Percentiles rank a stretch among this genome's conserved stretches.
These are phyloP conservation scores for Poeciliopsis prolifica DNA, from an alignment of 2,113 vertebrate species.

Conservation along the genomic window DNA sequence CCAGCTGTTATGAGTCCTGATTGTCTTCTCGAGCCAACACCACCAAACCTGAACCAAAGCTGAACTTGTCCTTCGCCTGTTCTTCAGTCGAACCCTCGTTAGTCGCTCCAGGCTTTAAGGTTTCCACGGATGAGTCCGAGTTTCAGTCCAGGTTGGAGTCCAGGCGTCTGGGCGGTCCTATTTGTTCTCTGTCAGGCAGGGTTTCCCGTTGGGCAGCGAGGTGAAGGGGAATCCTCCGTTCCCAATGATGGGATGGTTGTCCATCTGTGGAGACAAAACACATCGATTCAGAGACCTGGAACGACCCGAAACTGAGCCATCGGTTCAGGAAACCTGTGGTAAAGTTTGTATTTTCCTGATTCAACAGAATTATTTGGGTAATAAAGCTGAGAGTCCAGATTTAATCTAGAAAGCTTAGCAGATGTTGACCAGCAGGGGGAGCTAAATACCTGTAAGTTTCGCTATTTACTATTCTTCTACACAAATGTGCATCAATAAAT, in stretches of 20 bases:
- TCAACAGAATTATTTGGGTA: no score
- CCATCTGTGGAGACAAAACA: conserved; percentile 57
- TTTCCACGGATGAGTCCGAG: not conserved
- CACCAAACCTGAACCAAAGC: not conserved
- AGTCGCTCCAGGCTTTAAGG: conserved; percentile 8
- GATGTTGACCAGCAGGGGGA: not conserved
- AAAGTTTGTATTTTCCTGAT: no score
- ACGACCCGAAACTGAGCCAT: no score
- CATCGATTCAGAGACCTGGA: no score
- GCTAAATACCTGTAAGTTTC: not conserved
- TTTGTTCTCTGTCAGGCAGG: conserved; percentile 69
- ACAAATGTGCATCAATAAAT: no score
- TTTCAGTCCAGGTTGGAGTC: conserved; percentile 6
- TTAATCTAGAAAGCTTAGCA: not conserved
- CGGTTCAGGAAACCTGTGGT: no score
- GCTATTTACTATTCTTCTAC: no score
- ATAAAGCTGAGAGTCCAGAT: no score
- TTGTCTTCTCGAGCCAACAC: not conserved
- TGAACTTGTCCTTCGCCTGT: conserved; percentile 8
- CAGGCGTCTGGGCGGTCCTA: conserved; percentile 42
- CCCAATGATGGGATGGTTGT: conserved; percentile 50
- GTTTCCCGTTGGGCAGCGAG: conserved; percentile 51
- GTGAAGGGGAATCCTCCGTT: conserved; percentile 52
- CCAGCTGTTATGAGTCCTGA: not conserved
- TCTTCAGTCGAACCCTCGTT: conserved; percentile 40